Evolutionary conservation across 2,113 vertebrate genomes (phyloP).

Genomic region (Tychaedon coryphoeus): DNA sequence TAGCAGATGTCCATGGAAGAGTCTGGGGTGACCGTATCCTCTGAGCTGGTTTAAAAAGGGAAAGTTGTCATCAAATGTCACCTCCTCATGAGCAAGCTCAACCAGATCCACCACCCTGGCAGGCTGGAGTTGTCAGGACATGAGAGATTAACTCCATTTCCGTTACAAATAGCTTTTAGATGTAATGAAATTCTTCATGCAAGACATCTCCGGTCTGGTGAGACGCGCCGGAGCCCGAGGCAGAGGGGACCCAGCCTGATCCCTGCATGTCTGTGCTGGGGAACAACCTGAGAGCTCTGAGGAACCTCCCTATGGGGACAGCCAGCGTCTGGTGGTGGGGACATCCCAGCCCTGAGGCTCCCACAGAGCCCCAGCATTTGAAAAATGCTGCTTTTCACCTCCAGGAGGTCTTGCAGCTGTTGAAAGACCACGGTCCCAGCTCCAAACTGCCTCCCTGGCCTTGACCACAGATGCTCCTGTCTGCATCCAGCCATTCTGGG

Average conservation of each 20-base stretch:
- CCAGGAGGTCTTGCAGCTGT: accelerated
- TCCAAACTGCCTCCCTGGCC: not conserved
- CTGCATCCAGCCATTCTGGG: accelerated
- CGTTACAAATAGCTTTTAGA: not conserved
- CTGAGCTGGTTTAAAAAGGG: not conserved
- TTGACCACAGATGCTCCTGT: not conserved
- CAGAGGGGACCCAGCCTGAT: not conserved
- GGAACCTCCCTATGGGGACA: not conserved
- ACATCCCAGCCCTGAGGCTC: not conserved
- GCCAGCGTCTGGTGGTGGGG: not conserved
- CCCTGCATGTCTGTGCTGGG: not conserved
- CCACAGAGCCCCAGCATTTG: not conserved
- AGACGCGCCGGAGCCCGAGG: accelerated
- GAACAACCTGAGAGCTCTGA: not conserved
- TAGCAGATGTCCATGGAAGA: not conserved
- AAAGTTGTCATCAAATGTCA: not conserved
- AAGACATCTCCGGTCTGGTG: not conserved
- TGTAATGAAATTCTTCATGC: not conserved
- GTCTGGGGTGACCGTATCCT: accelerated
- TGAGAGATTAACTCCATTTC: not conserved
- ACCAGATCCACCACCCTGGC: not conserved
- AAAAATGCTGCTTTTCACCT: not conserved
- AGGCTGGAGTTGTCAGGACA: not conserved
- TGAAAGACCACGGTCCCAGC: accelerated
- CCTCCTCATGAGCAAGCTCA: not conserved